Conservation (phyloP, 2,888 invertebrate species). For the Gnatocerus cornutus region DNA sequence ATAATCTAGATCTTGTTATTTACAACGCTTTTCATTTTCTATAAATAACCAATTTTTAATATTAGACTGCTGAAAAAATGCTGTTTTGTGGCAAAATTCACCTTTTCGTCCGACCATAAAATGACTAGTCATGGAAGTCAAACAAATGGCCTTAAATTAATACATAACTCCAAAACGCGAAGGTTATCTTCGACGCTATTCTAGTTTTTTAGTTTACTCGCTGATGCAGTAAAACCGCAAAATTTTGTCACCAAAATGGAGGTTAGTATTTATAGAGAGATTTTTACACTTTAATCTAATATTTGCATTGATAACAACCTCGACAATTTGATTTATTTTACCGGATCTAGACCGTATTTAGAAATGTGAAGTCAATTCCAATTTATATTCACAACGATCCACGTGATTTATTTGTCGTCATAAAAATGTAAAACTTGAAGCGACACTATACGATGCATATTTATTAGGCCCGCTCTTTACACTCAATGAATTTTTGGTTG, state of each 20-base stretch:
- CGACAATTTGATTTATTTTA: constrained; percentile 18
- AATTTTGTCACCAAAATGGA: neutral
- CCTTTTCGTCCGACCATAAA: too few relatives aligned
- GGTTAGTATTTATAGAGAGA: neutral
- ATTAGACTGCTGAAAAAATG: too few relatives aligned
- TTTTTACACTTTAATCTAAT: too few relatives aligned
- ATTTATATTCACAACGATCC: constrained; percentile 24
- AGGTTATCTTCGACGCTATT: neutral
- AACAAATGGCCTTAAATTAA: too few relatives aligned
- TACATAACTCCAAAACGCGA: neutral
- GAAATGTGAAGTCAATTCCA: constrained; percentile 6
- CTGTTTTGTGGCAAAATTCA: too few relatives aligned
- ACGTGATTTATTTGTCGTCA: constrained; percentile 19
- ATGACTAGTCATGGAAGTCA: too few relatives aligned
- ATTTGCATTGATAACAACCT: neutral
- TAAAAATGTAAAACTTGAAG: constrained; percentile 20
- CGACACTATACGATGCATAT: constrained; percentile 5
- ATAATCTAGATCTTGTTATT: neutral
- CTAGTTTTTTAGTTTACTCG: neutral
- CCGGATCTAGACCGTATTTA: constrained; percentile 11
- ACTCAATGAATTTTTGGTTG: neutral
- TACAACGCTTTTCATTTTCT: neutral
- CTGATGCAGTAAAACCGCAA: too few relatives aligned
- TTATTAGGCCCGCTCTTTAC: constrained; percentile 12
- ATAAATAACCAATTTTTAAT: neutral